These are phyloP conservation scores for Epizoanthus scotinus DNA, from an alignment of 92 coral and sea anemone genomes.

Conservation along the genomic window DNA sequence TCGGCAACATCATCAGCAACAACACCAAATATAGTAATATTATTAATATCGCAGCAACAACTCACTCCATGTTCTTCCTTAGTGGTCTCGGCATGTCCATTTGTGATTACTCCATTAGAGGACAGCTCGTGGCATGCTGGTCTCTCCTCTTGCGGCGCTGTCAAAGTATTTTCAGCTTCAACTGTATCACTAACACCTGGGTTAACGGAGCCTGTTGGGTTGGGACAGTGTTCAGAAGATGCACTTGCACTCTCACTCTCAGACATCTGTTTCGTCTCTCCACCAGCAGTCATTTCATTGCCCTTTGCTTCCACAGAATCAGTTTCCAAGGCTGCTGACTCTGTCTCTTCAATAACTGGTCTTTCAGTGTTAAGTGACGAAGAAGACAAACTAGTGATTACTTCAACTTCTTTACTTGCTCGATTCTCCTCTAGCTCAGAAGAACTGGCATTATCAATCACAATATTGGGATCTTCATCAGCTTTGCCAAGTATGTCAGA, in stretches of 20 bases:
- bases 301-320: not conserved
- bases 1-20: not conserved
- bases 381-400: not conserved
- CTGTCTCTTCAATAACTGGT: not conserved
- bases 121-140: not conserved
- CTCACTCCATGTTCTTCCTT: constrained; percentile 8
- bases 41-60: not conserved
- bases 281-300: not conserved
- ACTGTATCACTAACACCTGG: not conserved
- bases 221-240: not conserved
- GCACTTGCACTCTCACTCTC: not conserved
- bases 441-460: not conserved
- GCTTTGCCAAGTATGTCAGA: not conserved
- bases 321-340: not conserved
- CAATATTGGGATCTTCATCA: not conserved
- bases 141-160: constrained; percentile 21
- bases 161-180: not conserved
- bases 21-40: not conserved
- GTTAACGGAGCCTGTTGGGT: not conserved
- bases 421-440: not conserved
- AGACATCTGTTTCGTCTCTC: not conserved
- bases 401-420: not conserved
- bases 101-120: constrained; percentile 4
- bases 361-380: not conserved
- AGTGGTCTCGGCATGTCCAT: constrained; percentile 4